Conservation (phyloP, 2,888 invertebrate genomes). For the Tipula vernalis region DNA sequence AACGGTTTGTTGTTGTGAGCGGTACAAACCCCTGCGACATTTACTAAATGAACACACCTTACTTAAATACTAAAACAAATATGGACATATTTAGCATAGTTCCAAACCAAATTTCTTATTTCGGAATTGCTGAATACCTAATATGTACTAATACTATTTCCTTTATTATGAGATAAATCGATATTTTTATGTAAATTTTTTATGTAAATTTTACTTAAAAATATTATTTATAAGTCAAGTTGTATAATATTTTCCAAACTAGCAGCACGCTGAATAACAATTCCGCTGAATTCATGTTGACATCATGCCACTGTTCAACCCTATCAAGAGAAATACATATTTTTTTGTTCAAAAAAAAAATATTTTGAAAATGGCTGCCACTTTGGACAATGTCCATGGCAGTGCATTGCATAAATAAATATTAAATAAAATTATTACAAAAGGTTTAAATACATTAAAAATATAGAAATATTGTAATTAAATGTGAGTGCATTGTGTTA, state of each 20-base stretch:
- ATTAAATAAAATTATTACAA: neutral
- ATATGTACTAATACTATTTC: no score
- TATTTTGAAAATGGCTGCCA: slow-evolving; percentile 9
- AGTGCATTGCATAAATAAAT: slow-evolving; percentile 9
- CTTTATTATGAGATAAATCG: no score
- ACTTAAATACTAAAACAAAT: no score
- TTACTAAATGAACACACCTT: no score
- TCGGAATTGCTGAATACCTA: no score
- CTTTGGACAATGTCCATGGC: slow-evolving; percentile 11
- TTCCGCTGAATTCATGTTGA: neutral
- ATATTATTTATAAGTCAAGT: neutral
- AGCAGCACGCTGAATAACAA: neutral
- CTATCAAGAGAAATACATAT: neutral
- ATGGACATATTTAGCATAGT: no score
- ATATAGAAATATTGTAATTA: neutral
- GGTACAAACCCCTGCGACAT: no score
- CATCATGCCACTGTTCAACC: neutral
- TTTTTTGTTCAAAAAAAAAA: neutral
- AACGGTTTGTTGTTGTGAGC: no score
- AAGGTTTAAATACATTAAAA: neutral
- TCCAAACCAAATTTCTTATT: no score
- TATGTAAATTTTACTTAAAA: no score
- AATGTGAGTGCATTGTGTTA: neutral
- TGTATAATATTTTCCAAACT: neutral
- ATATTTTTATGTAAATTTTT: no score